A percentile compares a stretch with the other conserved stretches of the same genome.
Conservation (phyloP, 2,797 vertebrate species). For the Notoglanidium macrostoma region DNA sequence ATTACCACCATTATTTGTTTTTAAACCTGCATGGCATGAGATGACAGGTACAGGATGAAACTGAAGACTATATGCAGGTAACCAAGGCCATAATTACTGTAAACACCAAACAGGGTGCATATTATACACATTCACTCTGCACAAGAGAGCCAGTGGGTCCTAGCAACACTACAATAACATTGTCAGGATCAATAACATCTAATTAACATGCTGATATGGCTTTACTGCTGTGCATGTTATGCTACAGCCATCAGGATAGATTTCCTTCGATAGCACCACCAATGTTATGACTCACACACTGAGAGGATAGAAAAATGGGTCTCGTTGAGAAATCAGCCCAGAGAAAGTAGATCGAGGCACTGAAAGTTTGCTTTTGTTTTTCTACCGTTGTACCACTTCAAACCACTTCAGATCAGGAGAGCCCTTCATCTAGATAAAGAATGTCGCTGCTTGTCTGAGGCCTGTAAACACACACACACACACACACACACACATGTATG, state of each 20-base stretch:
- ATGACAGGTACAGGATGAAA: not conserved
- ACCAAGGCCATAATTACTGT: not conserved
- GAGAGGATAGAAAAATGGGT: slow-evolving; percentile 21
- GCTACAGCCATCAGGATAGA: not conserved
- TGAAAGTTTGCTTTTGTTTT: slow-evolving; percentile 21
- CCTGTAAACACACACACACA: not conserved
- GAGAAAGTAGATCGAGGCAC: slow-evolving; percentile 26
- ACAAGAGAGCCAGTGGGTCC: not conserved
- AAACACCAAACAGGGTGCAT: not conserved
- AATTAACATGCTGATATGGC: slow-evolving; percentile 23
- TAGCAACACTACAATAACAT: not conserved
- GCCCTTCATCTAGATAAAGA: slow-evolving; percentile 37
- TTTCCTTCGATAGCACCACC: slow-evolving; percentile 35
- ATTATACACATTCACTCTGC: slow-evolving; percentile 34
- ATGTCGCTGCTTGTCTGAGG: not conserved
- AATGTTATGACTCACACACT: slow-evolving; percentile 18
- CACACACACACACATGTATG: not conserved
- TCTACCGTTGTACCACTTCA: slow-evolving; percentile 13
- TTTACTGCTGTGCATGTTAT: slow-evolving; percentile 23
- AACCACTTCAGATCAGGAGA: slow-evolving; percentile 32
- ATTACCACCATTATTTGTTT: not conserved
- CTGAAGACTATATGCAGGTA: not conserved
- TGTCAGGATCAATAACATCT: slow-evolving; percentile 21
- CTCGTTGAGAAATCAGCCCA: not conserved
- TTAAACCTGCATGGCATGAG: not conserved